Conservation (phyloP, 2,113 vertebrate species). For the Motacilla alba region DNA sequence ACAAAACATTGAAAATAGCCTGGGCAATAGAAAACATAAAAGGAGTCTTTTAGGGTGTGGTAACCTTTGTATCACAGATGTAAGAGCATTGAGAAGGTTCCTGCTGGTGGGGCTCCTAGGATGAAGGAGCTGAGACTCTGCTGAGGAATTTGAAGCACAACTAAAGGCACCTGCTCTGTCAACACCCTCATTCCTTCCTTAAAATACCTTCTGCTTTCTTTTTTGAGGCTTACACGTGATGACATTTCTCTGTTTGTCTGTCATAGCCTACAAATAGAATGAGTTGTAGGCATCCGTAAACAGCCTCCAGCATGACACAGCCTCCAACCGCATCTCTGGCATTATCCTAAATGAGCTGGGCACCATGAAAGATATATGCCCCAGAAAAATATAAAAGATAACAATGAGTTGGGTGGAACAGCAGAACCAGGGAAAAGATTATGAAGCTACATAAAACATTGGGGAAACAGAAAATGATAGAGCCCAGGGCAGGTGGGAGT, state of each 20-base stretch:
- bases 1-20: background rate
- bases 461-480: background rate
- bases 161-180: background rate
- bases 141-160: background rate
- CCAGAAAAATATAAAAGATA: background rate
- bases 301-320: slow-evolving; percentile 7
- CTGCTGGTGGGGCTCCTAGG: background rate
- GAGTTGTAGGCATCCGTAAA: slow-evolving; percentile 45
- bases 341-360: slow-evolving; percentile 23
- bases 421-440: background rate
- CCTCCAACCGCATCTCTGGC: background rate
- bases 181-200: slow-evolving; percentile 14
- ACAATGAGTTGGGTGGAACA: background rate
- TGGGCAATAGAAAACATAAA: background rate
- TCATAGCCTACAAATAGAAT: slow-evolving; percentile 27
- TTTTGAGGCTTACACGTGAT: slow-evolving; percentile 34
- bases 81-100: background rate
- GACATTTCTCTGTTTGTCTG: slow-evolving; percentile 51
- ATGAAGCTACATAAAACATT: background rate
- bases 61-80: background rate
- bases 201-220: slow-evolving; percentile 35
- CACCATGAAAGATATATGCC: background rate
- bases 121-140: background rate
- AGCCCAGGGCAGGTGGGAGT: background rate
- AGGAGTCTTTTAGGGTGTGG: background rate